Evolutionary conservation across 2,888 invertebrate genomes (phyloP).

Genomic region (Hirtodrosophila trivittata): DNA sequence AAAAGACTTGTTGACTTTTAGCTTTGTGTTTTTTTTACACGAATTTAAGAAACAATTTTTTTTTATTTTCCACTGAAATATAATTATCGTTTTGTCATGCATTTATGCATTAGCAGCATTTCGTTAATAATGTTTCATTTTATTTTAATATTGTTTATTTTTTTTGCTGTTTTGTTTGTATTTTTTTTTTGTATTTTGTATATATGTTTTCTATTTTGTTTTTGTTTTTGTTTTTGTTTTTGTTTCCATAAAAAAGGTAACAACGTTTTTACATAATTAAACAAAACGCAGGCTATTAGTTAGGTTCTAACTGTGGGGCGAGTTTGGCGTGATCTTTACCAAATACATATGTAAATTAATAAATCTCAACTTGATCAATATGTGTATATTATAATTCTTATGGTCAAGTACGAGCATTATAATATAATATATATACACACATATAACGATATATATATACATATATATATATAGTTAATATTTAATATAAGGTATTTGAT

Average conservation of each 20-base stretch:
- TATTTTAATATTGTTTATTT: slow-evolving; percentile 38
- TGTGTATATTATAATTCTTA: slow-evolving; percentile 35
- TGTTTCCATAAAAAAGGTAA: slow-evolving; percentile 64
- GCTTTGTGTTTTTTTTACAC: slow-evolving; percentile 77
- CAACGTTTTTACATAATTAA: slow-evolving; percentile 73
- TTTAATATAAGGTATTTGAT: too few species aligned
- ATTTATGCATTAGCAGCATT: slow-evolving; percentile 69
- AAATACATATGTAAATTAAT: slow-evolving; percentile 9
- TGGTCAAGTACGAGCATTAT: slow-evolving; percentile 37
- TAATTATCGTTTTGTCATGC: slow-evolving; percentile 77
- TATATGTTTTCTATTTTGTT: slow-evolving; percentile 7
- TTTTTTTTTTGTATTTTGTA: slow-evolving; percentile 11
- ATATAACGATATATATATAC: slow-evolving; percentile 31
- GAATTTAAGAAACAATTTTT: slow-evolving; percentile 80
- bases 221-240: slow-evolving; percentile 24
- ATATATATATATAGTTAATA: slow-evolving; percentile 1
- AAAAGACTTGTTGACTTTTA: slow-evolving; percentile 41
- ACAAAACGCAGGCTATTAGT: slow-evolving; percentile 58
- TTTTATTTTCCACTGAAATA: slow-evolving; percentile 79
- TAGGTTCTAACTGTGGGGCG: slow-evolving; percentile 58
- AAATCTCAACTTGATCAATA: slow-evolving; percentile 62
- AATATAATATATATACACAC: slow-evolving; percentile 12
- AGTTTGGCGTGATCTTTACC: slow-evolving; percentile 44
- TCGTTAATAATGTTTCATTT: slow-evolving; percentile 52
- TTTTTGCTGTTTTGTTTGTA: slow-evolving; percentile 20